Evolutionary conservation across 2,113 vertebrate genomes (phyloP).

Genomic region (Terrapene triunguis): DNA sequence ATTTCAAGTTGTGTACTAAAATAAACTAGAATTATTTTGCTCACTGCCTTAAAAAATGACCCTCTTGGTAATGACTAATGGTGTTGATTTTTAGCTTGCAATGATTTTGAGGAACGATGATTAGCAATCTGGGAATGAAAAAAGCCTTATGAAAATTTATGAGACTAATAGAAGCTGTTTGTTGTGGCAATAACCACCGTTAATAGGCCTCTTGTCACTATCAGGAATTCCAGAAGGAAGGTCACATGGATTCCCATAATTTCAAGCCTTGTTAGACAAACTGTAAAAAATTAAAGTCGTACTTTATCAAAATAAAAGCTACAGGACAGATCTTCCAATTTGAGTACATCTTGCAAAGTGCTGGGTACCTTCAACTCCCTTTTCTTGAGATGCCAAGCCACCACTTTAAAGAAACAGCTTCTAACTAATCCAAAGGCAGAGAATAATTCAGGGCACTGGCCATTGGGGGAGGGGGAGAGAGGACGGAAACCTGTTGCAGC

Average conservation of each 20-base stretch:
- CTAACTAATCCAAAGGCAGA: neutral
- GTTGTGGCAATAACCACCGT: neutral
- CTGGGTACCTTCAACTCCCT: neutral
- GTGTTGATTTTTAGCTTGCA: constrained; percentile 18
- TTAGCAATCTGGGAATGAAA: constrained; percentile 9
- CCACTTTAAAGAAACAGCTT: neutral
- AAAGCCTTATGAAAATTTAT: neutral
- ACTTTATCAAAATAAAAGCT: neutral
- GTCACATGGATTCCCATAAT: neutral
- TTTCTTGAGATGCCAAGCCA: neutral
- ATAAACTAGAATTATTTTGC: neutral
- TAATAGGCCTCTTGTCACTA: constrained; percentile 11
- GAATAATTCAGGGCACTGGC: neutral
- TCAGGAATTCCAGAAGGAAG: constrained; percentile 20
- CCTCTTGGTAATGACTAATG: constrained; percentile 4
- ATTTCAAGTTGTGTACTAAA: neutral
- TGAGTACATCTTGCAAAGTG: neutral
- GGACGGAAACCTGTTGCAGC: constrained; percentile 20
- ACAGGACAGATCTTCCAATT: neutral
- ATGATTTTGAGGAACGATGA: neutral
- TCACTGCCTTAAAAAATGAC: constrained; percentile 14
- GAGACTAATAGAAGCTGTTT: neutral
- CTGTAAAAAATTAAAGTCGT: neutral
- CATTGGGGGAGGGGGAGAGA: neutral
- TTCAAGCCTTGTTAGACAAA: neutral